A percentile compares a stretch with the other conserved stretches of the same genome.
Evolutionary conservation across 2,113 vertebrate species (phyloP).

Genomic region (Vulpes vulpes): DNA sequence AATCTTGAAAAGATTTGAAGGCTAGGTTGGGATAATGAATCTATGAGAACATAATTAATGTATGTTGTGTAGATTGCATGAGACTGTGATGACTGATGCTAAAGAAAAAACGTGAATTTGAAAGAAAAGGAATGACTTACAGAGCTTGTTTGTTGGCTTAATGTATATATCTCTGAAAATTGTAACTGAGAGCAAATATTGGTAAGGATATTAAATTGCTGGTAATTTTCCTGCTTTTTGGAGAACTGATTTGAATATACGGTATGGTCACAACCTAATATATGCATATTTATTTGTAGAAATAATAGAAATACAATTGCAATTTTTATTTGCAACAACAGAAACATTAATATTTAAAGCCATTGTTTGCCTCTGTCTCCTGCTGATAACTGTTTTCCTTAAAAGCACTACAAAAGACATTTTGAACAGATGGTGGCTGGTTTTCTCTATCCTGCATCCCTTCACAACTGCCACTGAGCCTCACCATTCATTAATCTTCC

Average conservation of each 20-base stretch:
- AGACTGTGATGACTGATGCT: not conserved
- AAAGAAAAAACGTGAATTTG: not conserved
- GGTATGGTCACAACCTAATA: not conserved
- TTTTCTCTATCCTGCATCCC: conserved; percentile 94
- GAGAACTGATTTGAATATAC: conserved; percentile 49
- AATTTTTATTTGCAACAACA: conserved; percentile 76
- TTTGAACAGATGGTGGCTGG: conserved; percentile 98
- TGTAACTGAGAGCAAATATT: conserved; percentile 6
- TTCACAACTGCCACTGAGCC: conserved; percentile 96
- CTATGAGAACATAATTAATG: not conserved
- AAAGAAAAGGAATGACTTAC: not conserved
- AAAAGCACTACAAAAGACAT: conserved; percentile 96
- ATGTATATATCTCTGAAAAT: not conserved
- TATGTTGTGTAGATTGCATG: not conserved
- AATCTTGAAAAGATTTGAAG: conserved; percentile 35
- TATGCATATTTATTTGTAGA: not conserved
- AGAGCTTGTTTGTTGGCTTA: not conserved
- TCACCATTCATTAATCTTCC: conserved; percentile 99
- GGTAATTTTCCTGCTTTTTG: conserved; percentile 16
- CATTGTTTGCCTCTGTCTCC: conserved; percentile 91
- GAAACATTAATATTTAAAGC: conserved; percentile 92
- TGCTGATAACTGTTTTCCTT: conserved; percentile 95
- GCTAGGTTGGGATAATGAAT: not conserved
- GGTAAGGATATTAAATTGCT: conserved; percentile 10
- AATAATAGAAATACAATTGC: conserved; percentile 61